phyloP scores from a whole-genome alignment of 2,797 vertebrate genomes.

The Okamejei kenojei region DNA sequence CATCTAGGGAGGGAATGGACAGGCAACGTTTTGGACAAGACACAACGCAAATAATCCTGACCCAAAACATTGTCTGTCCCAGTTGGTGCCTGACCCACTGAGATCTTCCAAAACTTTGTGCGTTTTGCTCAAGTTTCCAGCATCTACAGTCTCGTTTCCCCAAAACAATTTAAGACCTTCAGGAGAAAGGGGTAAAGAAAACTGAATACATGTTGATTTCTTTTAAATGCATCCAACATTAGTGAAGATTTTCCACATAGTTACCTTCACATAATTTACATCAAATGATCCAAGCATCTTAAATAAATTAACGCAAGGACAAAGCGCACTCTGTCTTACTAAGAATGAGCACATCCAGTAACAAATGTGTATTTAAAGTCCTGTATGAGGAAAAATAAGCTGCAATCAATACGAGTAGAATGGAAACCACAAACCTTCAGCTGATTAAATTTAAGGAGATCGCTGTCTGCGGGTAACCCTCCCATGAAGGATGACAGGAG shows the following conservation, averaged over 20 bases:
- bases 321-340: background rate
- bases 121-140: too few relatives aligned
- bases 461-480: conserved; percentile 79
- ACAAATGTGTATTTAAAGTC: background rate
- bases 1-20: too few relatives aligned
- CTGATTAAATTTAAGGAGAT: conserved; percentile 97
- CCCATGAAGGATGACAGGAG: conserved; percentile 83
- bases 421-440: conserved; percentile 70
- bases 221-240: background rate
- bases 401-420: background rate
- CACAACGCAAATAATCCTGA: too few relatives aligned
- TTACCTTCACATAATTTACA: background rate
- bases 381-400: background rate
- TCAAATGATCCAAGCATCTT: background rate
- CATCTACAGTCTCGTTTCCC: too few relatives aligned
- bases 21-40: too few relatives aligned
- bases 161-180: background rate
- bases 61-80: too few relatives aligned
- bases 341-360: background rate
- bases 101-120: too few relatives aligned
- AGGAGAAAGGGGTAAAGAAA: background rate
- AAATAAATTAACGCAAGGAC: background rate
- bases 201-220: background rate
- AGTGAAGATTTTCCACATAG: background rate
- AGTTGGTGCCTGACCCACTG: too few relatives aligned